Conservation (phyloP, 2,797 vertebrate species). For the Crypturellus tataupa region DNA sequence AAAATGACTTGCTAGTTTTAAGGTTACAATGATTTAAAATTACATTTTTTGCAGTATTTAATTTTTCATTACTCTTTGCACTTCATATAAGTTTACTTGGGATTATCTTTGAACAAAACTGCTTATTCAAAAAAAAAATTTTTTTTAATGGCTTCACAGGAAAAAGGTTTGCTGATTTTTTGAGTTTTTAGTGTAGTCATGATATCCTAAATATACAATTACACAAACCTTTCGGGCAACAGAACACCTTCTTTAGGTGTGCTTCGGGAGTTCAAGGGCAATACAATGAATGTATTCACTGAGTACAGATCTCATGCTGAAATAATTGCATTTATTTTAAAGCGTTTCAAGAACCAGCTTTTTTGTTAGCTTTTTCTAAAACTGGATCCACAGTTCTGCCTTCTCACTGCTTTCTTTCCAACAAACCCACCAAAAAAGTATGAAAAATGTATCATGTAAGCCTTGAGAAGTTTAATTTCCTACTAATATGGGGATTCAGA, state of each 20-base stretch:
- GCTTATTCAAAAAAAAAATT: neutral
- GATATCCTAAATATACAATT: neutral
- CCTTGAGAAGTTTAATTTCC: neutral
- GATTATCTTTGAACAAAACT: constrained; percentile 19
- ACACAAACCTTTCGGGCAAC: neutral
- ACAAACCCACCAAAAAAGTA: neutral
- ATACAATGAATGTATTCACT: neutral
- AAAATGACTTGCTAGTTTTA: constrained; percentile 14
- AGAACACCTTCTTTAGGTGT: neutral
- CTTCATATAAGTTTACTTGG: neutral
- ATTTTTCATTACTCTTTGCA: constrained; percentile 26
- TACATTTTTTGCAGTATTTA: neutral
- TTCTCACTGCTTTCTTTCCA: neutral
- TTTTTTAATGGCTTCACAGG: neutral
- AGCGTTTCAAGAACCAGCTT: neutral
- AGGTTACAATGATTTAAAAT: constrained; percentile 22
- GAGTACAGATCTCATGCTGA: neutral
- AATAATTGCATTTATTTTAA: neutral
- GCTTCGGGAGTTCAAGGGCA: neutral
- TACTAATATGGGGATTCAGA: neutral
- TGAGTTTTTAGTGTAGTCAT: neutral
- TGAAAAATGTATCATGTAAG: neutral
- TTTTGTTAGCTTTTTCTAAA: neutral
- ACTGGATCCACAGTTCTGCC: neutral
- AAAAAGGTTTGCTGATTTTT: neutral